These are phyloP conservation scores for Microplitis deprimator DNA, from an alignment of 2,888 invertebrate species.

Conservation along the genomic window DNA sequence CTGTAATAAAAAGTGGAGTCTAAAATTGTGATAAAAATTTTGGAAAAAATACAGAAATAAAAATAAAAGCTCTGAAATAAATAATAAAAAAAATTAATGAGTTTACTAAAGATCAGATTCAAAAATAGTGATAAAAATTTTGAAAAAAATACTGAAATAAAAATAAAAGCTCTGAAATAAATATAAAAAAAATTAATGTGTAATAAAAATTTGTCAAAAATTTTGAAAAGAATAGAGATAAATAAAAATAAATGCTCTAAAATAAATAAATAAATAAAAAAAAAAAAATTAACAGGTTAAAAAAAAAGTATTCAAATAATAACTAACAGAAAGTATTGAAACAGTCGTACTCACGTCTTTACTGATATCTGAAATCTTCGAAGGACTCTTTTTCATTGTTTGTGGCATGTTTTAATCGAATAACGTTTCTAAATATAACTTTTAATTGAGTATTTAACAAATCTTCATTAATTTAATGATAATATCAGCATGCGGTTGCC, in stretches of 20 bases:
- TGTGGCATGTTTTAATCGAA: constrained; percentile 52
- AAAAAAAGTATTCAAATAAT: neutral
- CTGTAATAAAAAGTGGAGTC: no score
- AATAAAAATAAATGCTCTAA: neutral
- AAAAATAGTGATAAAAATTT: no score
- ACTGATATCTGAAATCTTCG: constrained; percentile 54
- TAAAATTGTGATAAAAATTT: no score
- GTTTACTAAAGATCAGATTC: no score
- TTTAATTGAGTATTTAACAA: constrained; percentile 5
- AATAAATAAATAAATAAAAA: constrained; percentile 8
- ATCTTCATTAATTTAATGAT: constrained; percentile 12
- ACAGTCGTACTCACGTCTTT: constrained; percentile 49
- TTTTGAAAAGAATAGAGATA: neutral
- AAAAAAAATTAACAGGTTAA: neutral
- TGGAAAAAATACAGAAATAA: no score
- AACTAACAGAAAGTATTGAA: neutral
- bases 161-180: no score
- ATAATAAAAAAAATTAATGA: no score
- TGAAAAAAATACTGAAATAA: no score
- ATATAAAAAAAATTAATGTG: no score
- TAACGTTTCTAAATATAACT: constrained; percentile 17
- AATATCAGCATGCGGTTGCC: constrained; percentile 39
- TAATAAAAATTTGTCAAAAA: neutral
- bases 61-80: no score
- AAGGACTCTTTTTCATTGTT: constrained; percentile 52